Evolutionary conservation across 2,113 vertebrate species (phyloP).

Genomic region (Dendropsophus ebraccatus): DNA sequence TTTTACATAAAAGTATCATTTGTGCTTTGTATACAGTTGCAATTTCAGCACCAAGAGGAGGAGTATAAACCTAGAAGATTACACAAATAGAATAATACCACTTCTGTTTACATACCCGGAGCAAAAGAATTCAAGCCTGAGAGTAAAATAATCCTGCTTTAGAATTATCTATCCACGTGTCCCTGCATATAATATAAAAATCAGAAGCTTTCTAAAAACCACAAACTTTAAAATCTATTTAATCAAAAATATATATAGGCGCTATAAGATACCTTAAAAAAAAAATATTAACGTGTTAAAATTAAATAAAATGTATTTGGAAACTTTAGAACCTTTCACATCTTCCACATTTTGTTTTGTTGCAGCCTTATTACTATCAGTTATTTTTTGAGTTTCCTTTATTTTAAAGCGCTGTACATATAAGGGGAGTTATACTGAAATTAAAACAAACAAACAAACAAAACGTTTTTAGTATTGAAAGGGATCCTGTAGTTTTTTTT

Average conservation of each 20-base stretch:
- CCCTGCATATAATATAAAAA: background rate
- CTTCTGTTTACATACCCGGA: constrained; percentile 28
- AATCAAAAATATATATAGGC: background rate
- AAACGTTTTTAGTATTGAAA: too few species aligned
- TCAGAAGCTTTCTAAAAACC: background rate
- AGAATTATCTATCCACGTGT: background rate
- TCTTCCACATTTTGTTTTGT: too few species aligned
- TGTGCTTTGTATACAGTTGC: constrained; percentile 39
- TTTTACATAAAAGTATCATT: constrained; percentile 38
- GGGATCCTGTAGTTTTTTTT: too few species aligned
- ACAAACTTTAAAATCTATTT: background rate
- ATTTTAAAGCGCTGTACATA: too few species aligned
- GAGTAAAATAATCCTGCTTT: constrained; percentile 39
- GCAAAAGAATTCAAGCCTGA: constrained; percentile 52
- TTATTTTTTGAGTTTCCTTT: too few species aligned
- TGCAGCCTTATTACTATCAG: too few species aligned
- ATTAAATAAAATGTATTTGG: too few species aligned
- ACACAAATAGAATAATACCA: constrained; percentile 12
- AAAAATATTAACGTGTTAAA: too few species aligned
- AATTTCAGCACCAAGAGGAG: constrained; percentile 12
- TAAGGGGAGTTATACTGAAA: too few species aligned
- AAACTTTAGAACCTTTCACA: too few species aligned
- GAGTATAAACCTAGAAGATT: constrained; percentile 54
- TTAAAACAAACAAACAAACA: too few species aligned
- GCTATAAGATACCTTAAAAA: too few species aligned